Base-by-base conservation (phyloP, 2,888 invertebrate species). In the Leucoptera coffeella region DNA sequence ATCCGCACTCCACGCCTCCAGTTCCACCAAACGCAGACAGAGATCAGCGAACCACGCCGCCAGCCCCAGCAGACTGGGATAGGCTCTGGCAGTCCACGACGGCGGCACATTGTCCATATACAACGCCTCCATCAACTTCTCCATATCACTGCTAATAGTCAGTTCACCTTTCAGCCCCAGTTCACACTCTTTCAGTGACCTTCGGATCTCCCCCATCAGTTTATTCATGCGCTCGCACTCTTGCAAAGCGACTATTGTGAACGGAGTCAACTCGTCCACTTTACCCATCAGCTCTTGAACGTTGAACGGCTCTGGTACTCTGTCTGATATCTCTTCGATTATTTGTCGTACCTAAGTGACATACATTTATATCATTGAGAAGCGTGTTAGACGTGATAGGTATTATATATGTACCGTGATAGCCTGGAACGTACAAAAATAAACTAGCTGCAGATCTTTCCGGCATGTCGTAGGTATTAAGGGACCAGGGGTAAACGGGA, bases 181-280 rank as follows among this genome's bases (percentile, higher is more conserved):
- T 36, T 92, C 88, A 1, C 91, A 62, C 56, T 94, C 94, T 39
- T 77, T 79, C 4, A 95, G 67, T 0, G 93, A 89, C 15, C 88
- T 65, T 28, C 79, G 75, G 32, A 95, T 79, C 56, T 92, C 91
- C 2, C 75, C 65, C 46, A 88, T 89, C 5, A 96, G 75, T 19
- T 74, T 75, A 53, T 95, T 95, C 93, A 95, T 94, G 22, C 94
- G 75, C 54, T 95, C 94, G 51, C 92, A 92, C 57, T 96, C 95
- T 36, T 95, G 91, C 40, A 91, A 77, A 1, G 88, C 88, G 0
- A 95, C 95, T 27, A 94, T 90, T 1, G 88, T 85, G 49, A 80
- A 96, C 0, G 95, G 95, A 3, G 89, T 90, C 33, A 86, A 73
- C 42, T 95, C 93, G 52, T 94, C 93, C 3, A 82, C 81, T 51